Base-by-base conservation (phyloP, 2,888 invertebrate species). In the Agonopterix subpropinquella region DNA sequence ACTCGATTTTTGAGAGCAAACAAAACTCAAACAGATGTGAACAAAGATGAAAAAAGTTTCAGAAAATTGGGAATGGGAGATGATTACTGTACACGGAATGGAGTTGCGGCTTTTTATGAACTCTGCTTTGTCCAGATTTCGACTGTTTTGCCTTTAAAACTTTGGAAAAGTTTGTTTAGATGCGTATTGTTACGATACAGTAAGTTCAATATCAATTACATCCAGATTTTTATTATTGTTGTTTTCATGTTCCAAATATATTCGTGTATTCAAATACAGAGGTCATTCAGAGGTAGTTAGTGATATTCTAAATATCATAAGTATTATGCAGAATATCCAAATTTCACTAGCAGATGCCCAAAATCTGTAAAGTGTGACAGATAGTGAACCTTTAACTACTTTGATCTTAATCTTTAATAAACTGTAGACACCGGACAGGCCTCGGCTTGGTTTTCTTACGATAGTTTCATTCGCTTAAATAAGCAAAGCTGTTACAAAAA, bases 31-130 rank as follows among this genome's bases (percentile, higher is more conserved):
- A 77, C 86, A 85, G 87, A 86, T 86, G 85, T 77, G 81, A 76
- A 83, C 79, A 80, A 73, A 86, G 78, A 86, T 86, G 87, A 87
- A 87, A 87, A 87, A 87, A 86, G 80, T 87, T 86, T 75, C 63
- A 64, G 70, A 77, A 77, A 77, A 83, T 82, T 80, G 77, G 74
- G 69, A 81, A 80, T 79, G 74, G 75, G 62, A 77, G 80, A 87
- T 85, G 82, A 86, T 87, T 85, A 85, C 84, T 76, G 81, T 82
- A 82, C 83, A 78, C 65, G 71, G 76, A 86, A 85, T 84, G 78
- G 76, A 82, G 83, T 80, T 70, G 79, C 73, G 74, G 76, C 64
- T 80, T 85, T 82, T 86, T 86, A 85, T 84, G 80, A 80, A 83
- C 70, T 80, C 77, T 58, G 76, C 65, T 84, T 83, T 83, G 45